Conservation (phyloP, 2,888 invertebrate genomes). For the Ormia ochracea region DNA sequence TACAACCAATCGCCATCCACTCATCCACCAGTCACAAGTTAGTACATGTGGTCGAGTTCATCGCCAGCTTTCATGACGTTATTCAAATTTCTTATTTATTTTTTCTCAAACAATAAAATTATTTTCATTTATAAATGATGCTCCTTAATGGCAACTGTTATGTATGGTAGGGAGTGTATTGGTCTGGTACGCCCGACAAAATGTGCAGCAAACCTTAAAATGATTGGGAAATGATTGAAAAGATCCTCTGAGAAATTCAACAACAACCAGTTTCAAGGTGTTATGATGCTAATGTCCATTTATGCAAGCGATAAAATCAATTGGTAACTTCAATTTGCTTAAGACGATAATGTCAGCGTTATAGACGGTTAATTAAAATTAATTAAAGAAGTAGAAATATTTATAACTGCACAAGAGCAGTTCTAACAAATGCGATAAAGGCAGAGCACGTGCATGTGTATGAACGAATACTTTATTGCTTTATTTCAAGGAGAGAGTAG, state of each 20-base stretch:
- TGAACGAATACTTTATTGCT: too few species aligned
- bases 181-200: constrained; percentile 17
- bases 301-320: constrained; percentile 63
- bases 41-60: not conserved
- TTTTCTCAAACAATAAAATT: not conserved
- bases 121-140: constrained; percentile 42
- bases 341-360: constrained; percentile 62
- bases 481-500: too few species aligned
- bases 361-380: constrained; percentile 61
- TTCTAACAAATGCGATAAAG: too few species aligned
- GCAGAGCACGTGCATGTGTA: too few species aligned
- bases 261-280: constrained; percentile 56
- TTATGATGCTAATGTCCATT: constrained; percentile 61
- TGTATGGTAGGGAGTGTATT: constrained; percentile 1
- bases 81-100: not conserved
- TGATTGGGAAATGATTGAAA: constrained; percentile 3
- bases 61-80: constrained; percentile 25
- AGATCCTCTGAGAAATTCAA: constrained; percentile 6
- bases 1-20: not conserved
- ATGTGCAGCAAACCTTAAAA: constrained; percentile 42
- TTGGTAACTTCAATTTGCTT: constrained; percentile 63
- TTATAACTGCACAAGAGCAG: too few species aligned
- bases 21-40: not conserved
- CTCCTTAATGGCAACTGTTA: constrained; percentile 43
- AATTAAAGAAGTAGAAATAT: constrained; percentile 60